Base-by-base conservation (phyloP, 2,113 vertebrate genomes). In the Zosterops pallidus region DNA sequence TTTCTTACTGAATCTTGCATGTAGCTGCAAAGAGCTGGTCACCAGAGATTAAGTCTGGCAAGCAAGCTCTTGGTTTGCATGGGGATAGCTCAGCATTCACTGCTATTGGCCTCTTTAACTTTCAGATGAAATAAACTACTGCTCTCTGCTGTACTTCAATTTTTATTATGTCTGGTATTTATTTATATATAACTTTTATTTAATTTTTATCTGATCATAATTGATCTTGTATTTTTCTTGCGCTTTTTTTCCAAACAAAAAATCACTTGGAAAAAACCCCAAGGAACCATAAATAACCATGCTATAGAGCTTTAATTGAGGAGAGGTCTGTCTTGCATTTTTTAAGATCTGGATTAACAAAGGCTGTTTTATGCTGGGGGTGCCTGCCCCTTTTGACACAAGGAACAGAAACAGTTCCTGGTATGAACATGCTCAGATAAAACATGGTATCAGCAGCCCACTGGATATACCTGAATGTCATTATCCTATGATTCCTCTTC, bases 1-100 rank as follows among this genome's bases (percentile, higher is more conserved):
- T 97, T 97, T 95, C 92, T 96, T 86, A 59, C 93, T 93, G 96
- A 95, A 92, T 96, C 96, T 95, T 97, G 86, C 81, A 79, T 83
- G 80, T 88, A 96, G 76, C 84, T 92, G 91, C 75, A 91, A 92
- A 92, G 89, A 94, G 78, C 83, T 72, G 47, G 78, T 90, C 94
- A 89, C 64, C 57, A 94, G 91, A 95, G 92, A 96, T 28, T 89
- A 39, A 91, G 60, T 63, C 77, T 94, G 92, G 83, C 71, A 97
- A 95, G 70, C 62, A 86, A 75, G 81, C 83, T 62, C 55, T 86
- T 62, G 71, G 75, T 90, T 92, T 87, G 37, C 78, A 72, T 72
- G 42, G 59, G 95, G 85, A 75, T 63, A 76, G 86, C 62, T 62
- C 9, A 93, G 41, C 52, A 42, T 52, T 77, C 44, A 18, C 67